Base-by-base conservation (phyloP, 2,888 invertebrate species). In the Drosophila mercatorum region DNA sequence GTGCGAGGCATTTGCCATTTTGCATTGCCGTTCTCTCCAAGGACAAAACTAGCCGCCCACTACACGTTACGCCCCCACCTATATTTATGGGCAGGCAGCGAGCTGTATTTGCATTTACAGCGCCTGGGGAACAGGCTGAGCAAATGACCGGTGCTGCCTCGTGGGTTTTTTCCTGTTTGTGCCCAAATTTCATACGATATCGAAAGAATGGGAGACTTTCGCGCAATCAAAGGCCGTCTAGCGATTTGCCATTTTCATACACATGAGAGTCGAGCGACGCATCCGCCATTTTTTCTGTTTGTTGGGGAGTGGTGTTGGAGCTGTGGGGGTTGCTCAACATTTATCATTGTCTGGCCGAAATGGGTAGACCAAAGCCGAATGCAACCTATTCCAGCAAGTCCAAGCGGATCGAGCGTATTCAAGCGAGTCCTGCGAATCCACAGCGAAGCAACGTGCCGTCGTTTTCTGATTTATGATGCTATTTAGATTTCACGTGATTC, bases 401-500 rank as follows among this genome's bases (percentile, higher is more conserved):
- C 78, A 55, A 49, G 61, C 41, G 52, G 31, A 57, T 55, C 40
- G 60, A 52, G 46, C 41, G 68, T 26, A 55, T 65, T 51, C 57
- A 44, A 51, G 49, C 64, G 73, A 59, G 26, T 55, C 43, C 63
- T 55, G 43, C 41, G 66, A 51, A 64, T 77, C 69, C 74, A 72
- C 69, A 68, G 68, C 81, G 64, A 80, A 77, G 86, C 84, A 85
- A 85, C 84, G 88, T 85, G 84, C 89, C 89, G 90, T 88, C 89
- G 83, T 84, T 89, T 78, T 86, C 90, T 89, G 89, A 89, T 89
- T 89, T 89, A 89, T 89, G 89, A 86, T 86, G 88, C 89, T 89
- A 89, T 89, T 89, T 89, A 87, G 89, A 89, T 89, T 89, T 83
- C 87, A 89, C 87, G 86, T 87, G 89, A 87, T 87, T 87, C 89